Evolutionary conservation across 1,140 invertebrate species (phyloP), one percentile per base, ranked within the genome.

Genomic region (Mycetomoellerius zeteki): DNA sequence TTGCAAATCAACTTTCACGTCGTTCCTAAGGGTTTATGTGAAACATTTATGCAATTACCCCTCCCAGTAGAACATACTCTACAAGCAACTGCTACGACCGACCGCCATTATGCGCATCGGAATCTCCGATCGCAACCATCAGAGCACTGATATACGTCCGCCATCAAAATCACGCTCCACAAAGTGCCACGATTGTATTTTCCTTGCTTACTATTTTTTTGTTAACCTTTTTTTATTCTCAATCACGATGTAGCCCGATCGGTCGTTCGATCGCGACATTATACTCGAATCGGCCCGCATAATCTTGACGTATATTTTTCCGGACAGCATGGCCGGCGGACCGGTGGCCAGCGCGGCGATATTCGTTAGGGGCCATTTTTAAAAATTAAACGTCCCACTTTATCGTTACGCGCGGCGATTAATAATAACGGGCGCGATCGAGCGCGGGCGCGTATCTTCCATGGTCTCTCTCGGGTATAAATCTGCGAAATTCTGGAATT

Each of bases 401-500:
- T 91, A 91, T 91, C 89, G 89, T 90, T 87, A 80, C 86, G 82
- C 75, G 50, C 81, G 81, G 89, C 89, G 81, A 91, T 91, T 91
- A 91, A 91, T 91, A 91, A 91, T 91, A 91, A 84, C 78, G 87
- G 89, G 87, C 82, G 86, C 86, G 87, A 91, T 91, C 89, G 89
- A 72, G 65, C 84, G 81, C 60, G 78, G 16, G 78, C 65, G 80
- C 84, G 82, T 91, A 91, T 91, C 90, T 91, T 91, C 88, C 86
- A 91, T 91, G 88, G 88, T 86, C 89, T 91, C 90, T 84, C 86
- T 85, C 85, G 87, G 56, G 89, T 91, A 91, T 91, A 91, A 91
- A 91, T 91, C 89, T 84, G 90, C 87, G 90, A 91, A 91, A 91
- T 90, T 91, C 89, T 91, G 89, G 90, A 91, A 91, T 91, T 91